Conservation (phyloP, 2,113 vertebrate species). For the Psittacula cyanocephala region DNA sequence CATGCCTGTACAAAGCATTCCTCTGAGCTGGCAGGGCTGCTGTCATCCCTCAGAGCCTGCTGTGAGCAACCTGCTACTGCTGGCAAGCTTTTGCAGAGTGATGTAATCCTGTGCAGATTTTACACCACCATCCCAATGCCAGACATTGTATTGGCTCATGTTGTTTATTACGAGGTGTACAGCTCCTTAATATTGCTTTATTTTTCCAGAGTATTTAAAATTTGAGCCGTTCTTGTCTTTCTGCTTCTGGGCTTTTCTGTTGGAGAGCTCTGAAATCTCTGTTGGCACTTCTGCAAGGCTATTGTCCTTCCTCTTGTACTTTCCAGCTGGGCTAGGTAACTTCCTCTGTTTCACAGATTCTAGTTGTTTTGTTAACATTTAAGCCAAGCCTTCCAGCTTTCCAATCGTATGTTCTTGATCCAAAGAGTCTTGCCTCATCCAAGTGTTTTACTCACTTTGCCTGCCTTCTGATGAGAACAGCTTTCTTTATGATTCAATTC, state of each 20-base stretch:
- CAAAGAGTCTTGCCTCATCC: background rate
- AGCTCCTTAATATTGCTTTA: background rate
- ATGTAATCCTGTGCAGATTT: constrained; percentile 36
- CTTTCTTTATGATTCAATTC: background rate
- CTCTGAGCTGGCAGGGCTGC: constrained; percentile 31
- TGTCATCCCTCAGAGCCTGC: constrained; percentile 22
- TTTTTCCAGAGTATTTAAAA: background rate
- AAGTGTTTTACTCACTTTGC: background rate
- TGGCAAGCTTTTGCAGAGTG: constrained; percentile 26
- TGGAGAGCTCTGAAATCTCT: background rate
- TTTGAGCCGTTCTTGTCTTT: background rate
- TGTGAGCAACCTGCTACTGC: constrained; percentile 58
- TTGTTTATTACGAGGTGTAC: background rate
- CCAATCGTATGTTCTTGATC: background rate
- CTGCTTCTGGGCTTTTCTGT: background rate
- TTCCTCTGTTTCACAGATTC: constrained; percentile 9
- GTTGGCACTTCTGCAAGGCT: background rate
- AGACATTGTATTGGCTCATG: background rate
- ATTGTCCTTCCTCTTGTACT: background rate
- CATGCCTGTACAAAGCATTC: constrained; percentile 32
- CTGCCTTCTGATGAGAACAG: background rate
- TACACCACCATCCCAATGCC: background rate
- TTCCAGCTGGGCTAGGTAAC: constrained; percentile 8
- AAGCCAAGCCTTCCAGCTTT: background rate
- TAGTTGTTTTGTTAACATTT: constrained; percentile 12